Evolutionary conservation across 2,888 invertebrate species (phyloP).

Genomic region (Hecatera dysodea): DNA sequence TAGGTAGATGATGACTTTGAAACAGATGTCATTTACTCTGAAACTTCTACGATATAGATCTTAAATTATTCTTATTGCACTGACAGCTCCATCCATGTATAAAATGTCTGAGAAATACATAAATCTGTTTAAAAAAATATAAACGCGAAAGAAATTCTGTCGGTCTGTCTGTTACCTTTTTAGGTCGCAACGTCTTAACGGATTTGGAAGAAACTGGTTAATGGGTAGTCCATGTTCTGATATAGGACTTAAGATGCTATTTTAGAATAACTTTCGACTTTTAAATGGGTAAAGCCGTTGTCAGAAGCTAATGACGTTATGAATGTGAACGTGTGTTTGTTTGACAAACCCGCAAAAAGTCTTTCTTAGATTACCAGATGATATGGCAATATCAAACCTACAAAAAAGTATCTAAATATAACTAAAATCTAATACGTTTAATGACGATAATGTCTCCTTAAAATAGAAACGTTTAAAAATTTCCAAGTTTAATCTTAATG

Average conservation of each 20-base stretch:
- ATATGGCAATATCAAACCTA: background rate
- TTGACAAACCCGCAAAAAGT: too few species aligned
- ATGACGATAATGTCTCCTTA: background rate
- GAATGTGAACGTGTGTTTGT: background rate
- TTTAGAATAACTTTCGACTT: background rate
- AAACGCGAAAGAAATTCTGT: too few species aligned
- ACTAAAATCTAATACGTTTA: background rate
- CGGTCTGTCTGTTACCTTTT: background rate
- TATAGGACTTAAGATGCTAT: too few species aligned
- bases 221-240: background rate
- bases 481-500: slow-evolving; percentile 31
- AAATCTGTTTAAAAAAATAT: background rate
- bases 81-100: background rate
- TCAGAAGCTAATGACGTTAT: background rate
- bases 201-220: background rate
- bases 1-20: too few species aligned
- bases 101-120: background rate
- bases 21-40: background rate
- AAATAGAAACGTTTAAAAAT: slow-evolving; percentile 6
- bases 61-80: background rate
- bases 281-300: background rate
- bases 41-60: background rate
- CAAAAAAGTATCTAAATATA: background rate
- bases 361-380: too few species aligned
- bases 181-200: background rate